These are phyloP conservation scores for Gasteruption jaculator DNA, from an alignment of 2,888 invertebrate genomes.

Conservation along the genomic window DNA sequence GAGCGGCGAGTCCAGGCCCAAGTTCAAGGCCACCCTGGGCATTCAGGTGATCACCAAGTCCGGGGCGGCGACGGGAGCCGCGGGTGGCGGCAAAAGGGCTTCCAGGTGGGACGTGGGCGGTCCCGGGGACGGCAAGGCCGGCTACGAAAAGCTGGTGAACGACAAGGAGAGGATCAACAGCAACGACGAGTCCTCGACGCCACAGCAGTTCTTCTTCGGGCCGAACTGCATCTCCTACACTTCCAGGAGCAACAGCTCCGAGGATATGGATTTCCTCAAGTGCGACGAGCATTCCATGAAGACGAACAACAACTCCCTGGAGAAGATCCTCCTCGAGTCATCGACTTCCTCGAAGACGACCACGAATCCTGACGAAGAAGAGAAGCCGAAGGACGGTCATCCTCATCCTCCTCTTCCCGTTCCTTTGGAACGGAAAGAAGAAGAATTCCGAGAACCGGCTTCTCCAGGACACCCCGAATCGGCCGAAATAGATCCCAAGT, in stretches of 20 bases:
- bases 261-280: too few relatives aligned
- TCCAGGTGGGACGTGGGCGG: slow-evolving; percentile 54
- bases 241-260: slow-evolving; percentile 21
- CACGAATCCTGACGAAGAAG: too few relatives aligned
- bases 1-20: slow-evolving; percentile 42
- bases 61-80: slow-evolving; percentile 11
- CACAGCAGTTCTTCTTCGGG: slow-evolving; percentile 48
- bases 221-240: slow-evolving; percentile 47
- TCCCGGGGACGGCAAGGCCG: too few relatives aligned
- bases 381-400: too few relatives aligned
- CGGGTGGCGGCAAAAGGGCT: slow-evolving; percentile 38
- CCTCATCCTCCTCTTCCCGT: too few relatives aligned
- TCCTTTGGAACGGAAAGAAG: too few relatives aligned
- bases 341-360: too few relatives aligned
- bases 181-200: slow-evolving; percentile 19
- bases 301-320: slow-evolving; percentile 31
- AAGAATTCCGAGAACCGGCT: too few relatives aligned
- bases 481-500: not conserved
- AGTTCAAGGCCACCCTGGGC: slow-evolving; percentile 46
- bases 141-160: too few relatives aligned
- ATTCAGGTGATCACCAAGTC: slow-evolving; percentile 44
- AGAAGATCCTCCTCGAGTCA: too few relatives aligned
- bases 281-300: too few relatives aligned
- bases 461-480: too few relatives aligned
- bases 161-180: not conserved